Base-by-base conservation (phyloP, 2,888 invertebrate genomes). In the Chrysotoxum bicinctum region DNA sequence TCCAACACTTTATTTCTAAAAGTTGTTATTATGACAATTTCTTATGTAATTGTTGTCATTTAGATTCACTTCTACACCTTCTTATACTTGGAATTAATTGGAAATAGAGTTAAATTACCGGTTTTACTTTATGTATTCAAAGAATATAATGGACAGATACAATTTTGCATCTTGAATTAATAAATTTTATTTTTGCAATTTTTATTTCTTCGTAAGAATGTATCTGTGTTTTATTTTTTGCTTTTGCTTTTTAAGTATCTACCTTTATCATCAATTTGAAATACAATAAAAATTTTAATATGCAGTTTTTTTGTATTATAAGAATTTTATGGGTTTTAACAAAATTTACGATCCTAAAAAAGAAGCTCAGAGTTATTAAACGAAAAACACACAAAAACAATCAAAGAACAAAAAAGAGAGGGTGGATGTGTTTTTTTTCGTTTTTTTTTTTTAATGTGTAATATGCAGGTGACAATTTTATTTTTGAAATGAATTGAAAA, bases 1-100 rank as follows among this genome's bases (percentile, higher is more conserved):
- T 80, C 80, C 80, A 80, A 85, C 80, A 76, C 76, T 76, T 58
- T 40, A 58, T 58, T 58, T 58, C 14, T 23, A 48, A 48, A n/a
- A 48, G 21, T 40, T 52, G 19, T 19, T 64, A 21, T 60, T 43
- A 19, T 37, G 21, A 35, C n/a, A n/a, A 32, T 68, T 45, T 60
- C 23, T 37, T 45, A 56, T 43, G 30, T 23, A 26, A 62, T 64
- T 60, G 30, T 9, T 58, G 45, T 48, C 45, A 26, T 68, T 58
- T 40, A 58, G 56, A 56, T 26, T 68, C 23, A 26, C 64, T 74
- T 40, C 64, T 45, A 72, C 72, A 69, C 85, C 76, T 81, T 32
- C 72, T 23, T 21, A 3, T n/a, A 21, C 54, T 66, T 16, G 32
- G 70, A 40, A 58, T 75, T 75, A 76, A 80, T 70, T 81, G 84